Percentiles rank a stretch among this genome's conserved stretches.
These are phyloP conservation scores for Drosophila parvula DNA, from an alignment of 1,140 invertebrate species.

Conservation along the genomic window DNA sequence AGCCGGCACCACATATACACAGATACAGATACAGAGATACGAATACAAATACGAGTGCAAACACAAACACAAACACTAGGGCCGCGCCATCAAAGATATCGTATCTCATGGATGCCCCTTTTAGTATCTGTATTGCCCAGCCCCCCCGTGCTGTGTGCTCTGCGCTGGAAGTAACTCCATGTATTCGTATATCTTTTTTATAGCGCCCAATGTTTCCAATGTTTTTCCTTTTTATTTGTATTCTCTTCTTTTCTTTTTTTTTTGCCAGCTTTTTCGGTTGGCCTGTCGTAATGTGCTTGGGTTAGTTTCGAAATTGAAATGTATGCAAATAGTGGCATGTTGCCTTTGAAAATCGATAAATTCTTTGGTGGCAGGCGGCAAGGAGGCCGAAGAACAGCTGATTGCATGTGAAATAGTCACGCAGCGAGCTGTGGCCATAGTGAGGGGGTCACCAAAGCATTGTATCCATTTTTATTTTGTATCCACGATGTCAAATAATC, in stretches of 20 bases:
- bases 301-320: slow-evolving; percentile 71
- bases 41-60: slow-evolving; percentile 17
- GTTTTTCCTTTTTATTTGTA: slow-evolving; percentile 25
- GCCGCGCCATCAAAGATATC: slow-evolving; percentile 39
- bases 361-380: slow-evolving; percentile 30
- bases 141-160: not conserved
- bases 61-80: slow-evolving; percentile 16
- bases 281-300: slow-evolving; percentile 44
- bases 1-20: slow-evolving; percentile 41
- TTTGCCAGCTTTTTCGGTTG: slow-evolving; percentile 41
- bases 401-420: slow-evolving; percentile 55
- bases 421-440: slow-evolving; percentile 1
- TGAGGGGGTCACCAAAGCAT: slow-evolving; percentile 7
- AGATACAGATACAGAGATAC: slow-evolving; percentile 30
- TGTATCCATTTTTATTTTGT: slow-evolving; percentile 11
- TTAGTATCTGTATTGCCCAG: slow-evolving; percentile 36
- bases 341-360: slow-evolving; percentile 69
- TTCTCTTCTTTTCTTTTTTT: slow-evolving; percentile 15
- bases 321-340: slow-evolving; percentile 66
- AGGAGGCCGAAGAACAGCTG: slow-evolving; percentile 47
- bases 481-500: slow-evolving; percentile 42
- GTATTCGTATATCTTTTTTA: slow-evolving; percentile 33
- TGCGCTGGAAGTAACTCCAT: slow-evolving; percentile 28
- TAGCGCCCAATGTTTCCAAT: slow-evolving; percentile 28
- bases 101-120: slow-evolving; percentile 69